Evolutionary conservation across 2,113 vertebrate genomes (phyloP).

Genomic region (Hepsetus odoe): DNA sequence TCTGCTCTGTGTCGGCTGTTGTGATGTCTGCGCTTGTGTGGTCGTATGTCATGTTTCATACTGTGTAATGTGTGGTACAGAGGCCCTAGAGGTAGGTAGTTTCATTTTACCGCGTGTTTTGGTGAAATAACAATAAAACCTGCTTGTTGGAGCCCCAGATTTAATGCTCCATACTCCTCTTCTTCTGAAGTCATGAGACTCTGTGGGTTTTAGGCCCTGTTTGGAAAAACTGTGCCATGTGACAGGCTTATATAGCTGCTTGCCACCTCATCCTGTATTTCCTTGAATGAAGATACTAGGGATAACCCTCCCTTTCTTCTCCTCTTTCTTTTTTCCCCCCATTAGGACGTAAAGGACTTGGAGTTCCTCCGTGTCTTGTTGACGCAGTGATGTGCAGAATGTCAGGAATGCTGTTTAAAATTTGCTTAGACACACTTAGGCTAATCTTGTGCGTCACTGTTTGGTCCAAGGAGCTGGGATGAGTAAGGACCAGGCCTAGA

Average conservation of each 20-base stretch:
- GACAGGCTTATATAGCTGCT: slow-evolving; percentile 64
- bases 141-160: slow-evolving; percentile 2
- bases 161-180: not conserved
- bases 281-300: slow-evolving; percentile 47
- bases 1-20: too few species aligned
- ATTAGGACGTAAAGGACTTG: slow-evolving; percentile 48
- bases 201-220: slow-evolving; percentile 56
- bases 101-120: too few species aligned
- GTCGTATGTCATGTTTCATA: too few species aligned
- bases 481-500: slow-evolving; percentile 12
- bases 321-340: slow-evolving; percentile 56
- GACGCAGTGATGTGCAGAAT: slow-evolving; percentile 74
- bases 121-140: too few species aligned
- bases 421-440: slow-evolving; percentile 58
- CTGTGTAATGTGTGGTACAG: too few species aligned
- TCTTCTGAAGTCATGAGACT: slow-evolving; percentile 64
- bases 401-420: slow-evolving; percentile 72
- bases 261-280: slow-evolving; percentile 42
- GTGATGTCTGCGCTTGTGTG: too few species aligned
- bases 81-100: too few species aligned
- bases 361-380: slow-evolving; percentile 60
- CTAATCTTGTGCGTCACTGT: slow-evolving; percentile 21
- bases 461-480: not conserved
- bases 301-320: slow-evolving; percentile 12
- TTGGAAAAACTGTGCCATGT: slow-evolving; percentile 58